Conservation (phyloP, 1,140 invertebrate species). For the Coelopa frigida region DNA sequence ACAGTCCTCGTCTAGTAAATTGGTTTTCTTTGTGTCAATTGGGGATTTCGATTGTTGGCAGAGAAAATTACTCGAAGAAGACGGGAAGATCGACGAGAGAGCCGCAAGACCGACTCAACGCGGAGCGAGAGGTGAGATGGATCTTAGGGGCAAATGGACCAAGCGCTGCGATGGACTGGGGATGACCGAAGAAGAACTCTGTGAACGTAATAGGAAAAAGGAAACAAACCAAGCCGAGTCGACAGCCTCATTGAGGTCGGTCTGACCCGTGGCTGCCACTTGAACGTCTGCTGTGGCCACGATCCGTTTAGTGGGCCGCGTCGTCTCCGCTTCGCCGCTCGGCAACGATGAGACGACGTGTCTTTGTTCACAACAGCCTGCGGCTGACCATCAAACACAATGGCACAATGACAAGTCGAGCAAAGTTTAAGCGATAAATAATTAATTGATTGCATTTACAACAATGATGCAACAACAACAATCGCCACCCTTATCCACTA, state of each 20-base stretch:
- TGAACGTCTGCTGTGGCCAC: no score
- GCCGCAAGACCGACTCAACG: conserved; percentile 7
- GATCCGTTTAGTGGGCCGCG: no score
- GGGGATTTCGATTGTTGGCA: conserved; percentile 44
- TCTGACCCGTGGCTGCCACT: no score
- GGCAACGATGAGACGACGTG: conserved; percentile 1
- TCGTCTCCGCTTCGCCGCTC: no score
- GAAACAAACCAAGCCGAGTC: conserved; percentile 37
- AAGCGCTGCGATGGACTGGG: no score
- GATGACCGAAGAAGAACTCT: conserved; percentile 14
- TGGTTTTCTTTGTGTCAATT: conserved; percentile 45
- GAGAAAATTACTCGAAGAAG: no score
- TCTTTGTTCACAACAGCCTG: no score
- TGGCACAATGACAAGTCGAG: conserved; percentile 45
- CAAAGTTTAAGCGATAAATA: conserved; percentile 46
- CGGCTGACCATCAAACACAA: no score
- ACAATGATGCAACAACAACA: conserved; percentile 20
- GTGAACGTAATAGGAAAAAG: conserved; percentile 13
- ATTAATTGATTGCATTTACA: conserved; percentile 44
- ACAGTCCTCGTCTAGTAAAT: conserved; percentile 41
- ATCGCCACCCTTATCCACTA: no score
- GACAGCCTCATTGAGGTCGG: no score
- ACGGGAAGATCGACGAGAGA: conserved; percentile 13
- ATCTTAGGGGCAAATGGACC: no score
- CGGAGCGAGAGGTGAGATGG: no score